A percentile compares a stretch with the other conserved stretches of the same genome.
These are phyloP conservation scores for Ictalurus punctatus DNA, from an alignment of 2,113 vertebrate species.

Conservation along the genomic window DNA sequence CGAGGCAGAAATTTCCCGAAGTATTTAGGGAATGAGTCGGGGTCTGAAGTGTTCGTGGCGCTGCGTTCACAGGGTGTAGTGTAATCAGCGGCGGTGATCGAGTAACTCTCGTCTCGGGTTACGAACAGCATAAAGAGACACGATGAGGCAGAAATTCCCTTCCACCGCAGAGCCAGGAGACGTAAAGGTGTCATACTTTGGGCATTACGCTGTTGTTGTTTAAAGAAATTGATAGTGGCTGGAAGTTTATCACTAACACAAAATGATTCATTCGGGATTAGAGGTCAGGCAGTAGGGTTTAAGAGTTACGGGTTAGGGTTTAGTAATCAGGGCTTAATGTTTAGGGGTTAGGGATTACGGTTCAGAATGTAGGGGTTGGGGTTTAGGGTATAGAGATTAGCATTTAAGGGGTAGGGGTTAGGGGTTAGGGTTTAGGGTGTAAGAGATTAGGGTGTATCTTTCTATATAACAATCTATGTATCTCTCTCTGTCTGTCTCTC, in stretches of 20 bases:
- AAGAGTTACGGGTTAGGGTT: neutral
- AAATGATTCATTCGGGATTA: neutral
- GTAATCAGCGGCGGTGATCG: conserved; percentile 20
- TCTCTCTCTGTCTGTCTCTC: neutral
- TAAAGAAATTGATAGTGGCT: conserved; percentile 29
- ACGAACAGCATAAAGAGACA: conserved; percentile 28
- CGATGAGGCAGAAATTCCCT: conserved; percentile 38
- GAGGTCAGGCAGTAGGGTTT: neutral
- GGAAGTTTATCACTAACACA: conserved; percentile 7
- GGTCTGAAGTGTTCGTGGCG: neutral
- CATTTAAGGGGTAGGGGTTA: neutral
- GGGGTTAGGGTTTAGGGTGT: neutral
- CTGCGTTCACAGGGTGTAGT: conserved; percentile 3
- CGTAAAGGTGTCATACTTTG: conserved; percentile 18
- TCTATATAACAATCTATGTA: neutral
- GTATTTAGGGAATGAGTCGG: conserved; percentile 38
- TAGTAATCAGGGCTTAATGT: neutral
- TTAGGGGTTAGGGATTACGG: neutral
- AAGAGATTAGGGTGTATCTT: neutral
- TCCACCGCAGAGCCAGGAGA: conserved; percentile 25
- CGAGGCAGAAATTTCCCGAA: conserved; percentile 38
- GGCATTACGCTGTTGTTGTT: neutral
- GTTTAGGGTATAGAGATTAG: neutral
- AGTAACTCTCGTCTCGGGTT: conserved; percentile 35
- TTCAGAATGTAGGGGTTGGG: neutral